Conservation (phyloP, 2,113 vertebrate species). For the Beaufortia kweichowensis region DNA sequence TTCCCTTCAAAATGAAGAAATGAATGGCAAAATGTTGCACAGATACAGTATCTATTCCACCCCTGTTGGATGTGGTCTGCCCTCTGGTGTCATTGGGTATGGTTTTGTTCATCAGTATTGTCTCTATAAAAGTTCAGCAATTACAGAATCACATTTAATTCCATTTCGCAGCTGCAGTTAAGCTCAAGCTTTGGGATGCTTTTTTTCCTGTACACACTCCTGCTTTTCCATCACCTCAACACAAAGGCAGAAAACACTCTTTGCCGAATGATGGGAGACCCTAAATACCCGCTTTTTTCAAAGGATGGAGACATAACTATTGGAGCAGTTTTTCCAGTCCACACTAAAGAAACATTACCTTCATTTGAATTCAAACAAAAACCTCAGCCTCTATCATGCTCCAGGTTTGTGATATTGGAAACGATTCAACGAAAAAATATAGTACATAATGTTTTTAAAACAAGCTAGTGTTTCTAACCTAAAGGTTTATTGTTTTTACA, state of each 20-base stretch:
- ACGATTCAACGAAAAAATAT: too few relatives aligned
- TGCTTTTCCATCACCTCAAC: too few relatives aligned
- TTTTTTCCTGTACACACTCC: conserved; percentile 31
- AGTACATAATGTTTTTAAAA: too few relatives aligned
- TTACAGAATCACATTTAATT: background rate
- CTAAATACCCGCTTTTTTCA: conserved; percentile 65
- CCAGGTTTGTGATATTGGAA: conserved; percentile 57
- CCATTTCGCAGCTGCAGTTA: background rate
- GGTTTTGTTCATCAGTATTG: background rate
- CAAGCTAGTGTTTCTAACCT: too few relatives aligned
- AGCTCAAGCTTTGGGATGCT: background rate
- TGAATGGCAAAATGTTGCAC: too few relatives aligned
- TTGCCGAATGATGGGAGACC: conserved; percentile 25
- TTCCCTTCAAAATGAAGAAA: too few relatives aligned
- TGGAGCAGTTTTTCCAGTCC: conserved; percentile 68
- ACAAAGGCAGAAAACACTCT: too few relatives aligned
- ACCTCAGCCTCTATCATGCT: conserved; percentile 63
- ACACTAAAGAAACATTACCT: conserved; percentile 65
- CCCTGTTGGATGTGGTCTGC: background rate
- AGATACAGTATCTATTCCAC: too few relatives aligned
- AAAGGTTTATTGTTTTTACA: background rate
- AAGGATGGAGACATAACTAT: conserved; percentile 56
- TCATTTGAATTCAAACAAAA: conserved; percentile 62
- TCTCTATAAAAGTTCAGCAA: conserved; percentile 20
- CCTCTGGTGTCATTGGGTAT: conserved; percentile 5